Percentiles rank a stretch among this genome's conserved stretches.
Conservation (phyloP, 1,140 invertebrate genomes). For the Monomorium pharaonis region DNA sequence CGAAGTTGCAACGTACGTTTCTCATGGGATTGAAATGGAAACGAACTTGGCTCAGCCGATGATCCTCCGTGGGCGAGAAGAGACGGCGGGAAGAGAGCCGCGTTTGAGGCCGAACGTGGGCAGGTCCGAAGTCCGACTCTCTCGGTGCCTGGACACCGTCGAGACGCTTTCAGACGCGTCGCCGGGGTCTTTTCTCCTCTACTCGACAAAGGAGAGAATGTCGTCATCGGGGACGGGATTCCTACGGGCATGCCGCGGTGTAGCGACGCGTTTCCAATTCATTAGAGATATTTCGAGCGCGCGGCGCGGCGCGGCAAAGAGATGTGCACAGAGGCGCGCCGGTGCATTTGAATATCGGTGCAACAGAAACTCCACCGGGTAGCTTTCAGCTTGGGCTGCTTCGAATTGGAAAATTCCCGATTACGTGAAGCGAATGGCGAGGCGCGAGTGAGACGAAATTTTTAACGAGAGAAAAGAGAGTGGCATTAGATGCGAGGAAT, state of each 20-base stretch:
- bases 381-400: conserved; percentile 27
- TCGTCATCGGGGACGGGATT: conserved; percentile 48
- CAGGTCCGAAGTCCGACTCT: conserved; percentile 55
- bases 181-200: conserved; percentile 30
- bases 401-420: conserved; percentile 35
- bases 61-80: conserved; percentile 43
- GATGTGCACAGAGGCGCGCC: neutral
- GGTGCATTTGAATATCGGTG: conserved; percentile 33
- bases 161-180: conserved; percentile 39
- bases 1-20: neutral
- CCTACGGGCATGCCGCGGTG: neutral
- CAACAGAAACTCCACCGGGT: neutral
- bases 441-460: neutral
- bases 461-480: neutral
- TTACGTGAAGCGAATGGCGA: conserved; percentile 28
- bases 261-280: conserved; percentile 38
- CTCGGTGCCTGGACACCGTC: conserved; percentile 18
- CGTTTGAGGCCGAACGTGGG: conserved; percentile 62
- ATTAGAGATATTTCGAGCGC: conserved; percentile 45
- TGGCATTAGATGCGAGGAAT: neutral
- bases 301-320: conserved; percentile 20
- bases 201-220: conserved; percentile 52
- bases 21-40: neutral
- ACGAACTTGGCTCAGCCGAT: neutral
- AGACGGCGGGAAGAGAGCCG: conserved; percentile 17